Evolutionary conservation across 2,113 vertebrate genomes (phyloP), one percentile per base, ranked within the genome.

Genomic region (Erythrocercus mccallii): DNA sequence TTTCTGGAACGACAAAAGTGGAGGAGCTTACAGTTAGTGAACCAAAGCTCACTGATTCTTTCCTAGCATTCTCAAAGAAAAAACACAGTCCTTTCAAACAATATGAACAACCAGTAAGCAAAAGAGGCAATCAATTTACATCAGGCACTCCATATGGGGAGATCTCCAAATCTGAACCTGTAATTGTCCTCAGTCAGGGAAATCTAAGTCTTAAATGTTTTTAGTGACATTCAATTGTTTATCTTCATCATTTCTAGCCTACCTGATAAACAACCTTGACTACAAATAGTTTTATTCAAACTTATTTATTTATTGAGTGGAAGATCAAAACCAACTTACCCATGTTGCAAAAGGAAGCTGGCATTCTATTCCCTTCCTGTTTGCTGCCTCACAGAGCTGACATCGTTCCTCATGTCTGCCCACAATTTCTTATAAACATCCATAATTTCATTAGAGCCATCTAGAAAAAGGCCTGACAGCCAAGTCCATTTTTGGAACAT

Each of bases 311-410:
- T 51, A 65, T 9, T 40, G 31, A 56, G 28, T 9, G 12, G n/a
- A 66, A 78, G 50, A 62, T 20, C 14, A 68, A 79, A 33, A 48
- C 3, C 8, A 61, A 66, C 19, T 53, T 38, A 11, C 2, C 66
- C 1, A 0, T 20, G 6, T 6, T 5, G 0, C 8, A 30, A 28
- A 19, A 62, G 20, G 54, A 65, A 74, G 47, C 11, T 74, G 24
- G 19, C 19, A 79, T 24, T 47, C 33, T 64, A 20, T 17, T 62
- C 22, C 68, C 31, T 62, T 76, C 18, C 33, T 77, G 15, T 38
- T 31, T 71, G 15, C n/a, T 57, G 53, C 58, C 53, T 83, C 68
- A 30, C 38, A 76, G 44, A 80, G 37, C 68, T 33, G 7, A 62
- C 2, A 3, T 17, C 2, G 60, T 38, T 93, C 45, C 35, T 81